phyloP scores from a whole-genome alignment of 2,113 vertebrate species.

The Zingel zingel region DNA sequence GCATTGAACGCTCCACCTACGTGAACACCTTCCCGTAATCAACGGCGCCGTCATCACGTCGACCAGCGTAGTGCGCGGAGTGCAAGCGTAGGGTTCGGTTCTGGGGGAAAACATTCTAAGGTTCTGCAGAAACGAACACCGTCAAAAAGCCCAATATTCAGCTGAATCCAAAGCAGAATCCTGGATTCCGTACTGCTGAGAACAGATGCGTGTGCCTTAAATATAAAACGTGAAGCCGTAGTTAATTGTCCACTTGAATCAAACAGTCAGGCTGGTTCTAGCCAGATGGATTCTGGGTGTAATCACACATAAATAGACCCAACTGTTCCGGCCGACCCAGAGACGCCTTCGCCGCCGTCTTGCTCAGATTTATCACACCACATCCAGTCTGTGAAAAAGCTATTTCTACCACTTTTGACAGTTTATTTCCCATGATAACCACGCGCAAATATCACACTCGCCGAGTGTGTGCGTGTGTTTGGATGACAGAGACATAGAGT shows the following conservation, averaged over 20 bases:
- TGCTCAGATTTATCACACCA: constrained; percentile 46
- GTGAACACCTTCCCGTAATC: no score
- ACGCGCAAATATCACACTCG: constrained; percentile 31
- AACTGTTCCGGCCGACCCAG: constrained; percentile 13
- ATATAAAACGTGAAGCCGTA: not conserved
- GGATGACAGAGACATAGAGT: not conserved
- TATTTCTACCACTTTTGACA: constrained; percentile 51
- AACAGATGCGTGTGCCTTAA: not conserved
- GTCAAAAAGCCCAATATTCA: no score
- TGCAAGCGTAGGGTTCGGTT: no score
- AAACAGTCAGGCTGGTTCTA: not conserved
- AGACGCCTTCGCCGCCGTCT: constrained; percentile 19
- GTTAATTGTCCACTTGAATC: no score
- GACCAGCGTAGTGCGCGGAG: no score
- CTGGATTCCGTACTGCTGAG: not conserved
- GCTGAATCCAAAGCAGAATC: no score
- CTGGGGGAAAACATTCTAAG: no score
- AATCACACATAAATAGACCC: constrained; percentile 42
- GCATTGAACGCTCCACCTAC: no score
- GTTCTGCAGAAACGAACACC: no score
- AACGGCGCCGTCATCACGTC: no score
- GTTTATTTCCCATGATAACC: constrained; percentile 75
- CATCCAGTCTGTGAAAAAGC: constrained; percentile 36
- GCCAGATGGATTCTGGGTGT: constrained; percentile 26
- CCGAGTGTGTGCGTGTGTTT: not conserved